Conservation (phyloP, 2,113 vertebrate species). For the Plotosus lineatus region DNA sequence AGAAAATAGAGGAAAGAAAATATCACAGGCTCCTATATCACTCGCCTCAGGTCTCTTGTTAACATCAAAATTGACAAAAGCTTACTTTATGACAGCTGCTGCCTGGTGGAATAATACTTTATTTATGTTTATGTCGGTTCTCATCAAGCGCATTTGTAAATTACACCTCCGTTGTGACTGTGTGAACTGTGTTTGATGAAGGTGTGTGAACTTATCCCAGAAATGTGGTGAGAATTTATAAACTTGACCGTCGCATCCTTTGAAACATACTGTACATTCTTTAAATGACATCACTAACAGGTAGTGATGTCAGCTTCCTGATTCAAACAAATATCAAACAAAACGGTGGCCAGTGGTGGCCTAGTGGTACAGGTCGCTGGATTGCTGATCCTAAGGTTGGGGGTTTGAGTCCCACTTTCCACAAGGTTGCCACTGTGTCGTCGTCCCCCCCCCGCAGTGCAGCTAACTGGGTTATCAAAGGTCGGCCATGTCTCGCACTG, state of each 20-base stretch:
- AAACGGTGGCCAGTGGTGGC: no score
- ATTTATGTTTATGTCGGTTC: not conserved
- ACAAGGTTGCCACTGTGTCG: no score
- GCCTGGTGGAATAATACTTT: not conserved
- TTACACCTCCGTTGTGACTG: not conserved
- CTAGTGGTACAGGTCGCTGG: no score
- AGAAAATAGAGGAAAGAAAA: not conserved
- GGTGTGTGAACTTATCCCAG: not conserved
- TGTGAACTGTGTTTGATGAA: not conserved
- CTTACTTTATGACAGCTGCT: not conserved
- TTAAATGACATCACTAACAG: not conserved
- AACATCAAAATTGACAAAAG: not conserved
- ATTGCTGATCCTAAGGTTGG: no score
- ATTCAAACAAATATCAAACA: conserved; percentile 33
- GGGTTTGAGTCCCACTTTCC: no score
- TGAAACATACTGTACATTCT: not conserved
- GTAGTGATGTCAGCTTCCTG: conserved; percentile 29
- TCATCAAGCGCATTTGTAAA: not conserved
- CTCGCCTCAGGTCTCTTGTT: not conserved
- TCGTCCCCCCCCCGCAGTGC: no score
- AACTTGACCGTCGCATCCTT: not conserved
- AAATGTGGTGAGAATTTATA: not conserved
- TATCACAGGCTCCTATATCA: not conserved
- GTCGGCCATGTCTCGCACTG: no score
- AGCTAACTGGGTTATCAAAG: no score